A percentile compares a stretch with the other conserved stretches of the same genome.
Conservation (phyloP, 1,140 invertebrate genomes). For the Drosophila busckii region DNA sequence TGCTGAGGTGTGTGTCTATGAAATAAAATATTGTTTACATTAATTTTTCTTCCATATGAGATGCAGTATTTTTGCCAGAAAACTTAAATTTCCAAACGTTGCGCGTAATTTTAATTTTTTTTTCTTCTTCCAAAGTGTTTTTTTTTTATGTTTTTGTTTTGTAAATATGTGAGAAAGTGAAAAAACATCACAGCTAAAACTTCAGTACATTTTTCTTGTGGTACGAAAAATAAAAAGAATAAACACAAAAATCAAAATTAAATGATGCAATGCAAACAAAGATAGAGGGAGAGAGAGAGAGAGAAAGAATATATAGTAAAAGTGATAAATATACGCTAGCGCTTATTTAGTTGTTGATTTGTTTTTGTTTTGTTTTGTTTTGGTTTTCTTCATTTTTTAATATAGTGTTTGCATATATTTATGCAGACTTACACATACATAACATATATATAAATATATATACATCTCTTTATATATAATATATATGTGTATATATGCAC, state of each 20-base stretch:
- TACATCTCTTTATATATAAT: slow-evolving; percentile 16
- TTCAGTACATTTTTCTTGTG: slow-evolving; percentile 72
- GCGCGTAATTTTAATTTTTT: slow-evolving; percentile 2
- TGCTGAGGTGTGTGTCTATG: slow-evolving; percentile 27
- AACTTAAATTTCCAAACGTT: slow-evolving; percentile 9
- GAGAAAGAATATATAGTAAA: too few species aligned
- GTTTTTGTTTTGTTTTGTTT: not conserved
- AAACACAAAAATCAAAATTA: slow-evolving; percentile 8
- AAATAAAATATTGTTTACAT: slow-evolving; percentile 30
- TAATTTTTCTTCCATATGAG: slow-evolving; percentile 33
- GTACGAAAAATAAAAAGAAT: slow-evolving; percentile 29
- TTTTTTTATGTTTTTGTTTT: slow-evolving; percentile 24
- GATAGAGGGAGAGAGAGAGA: too few species aligned
- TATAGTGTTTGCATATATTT: not conserved
- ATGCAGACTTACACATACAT: too few species aligned
- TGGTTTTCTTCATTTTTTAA: not conserved
- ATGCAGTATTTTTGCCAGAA: slow-evolving; percentile 54
- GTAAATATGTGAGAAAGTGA: slow-evolving; percentile 68
- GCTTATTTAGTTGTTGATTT: too few species aligned
- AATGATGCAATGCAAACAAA: too few species aligned
- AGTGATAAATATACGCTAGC: slow-evolving; percentile 36
- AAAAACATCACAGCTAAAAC: slow-evolving; percentile 74
- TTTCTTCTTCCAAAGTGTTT: slow-evolving; percentile 5
- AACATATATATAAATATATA: slow-evolving; percentile 12
- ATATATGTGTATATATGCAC: slow-evolving; percentile 3